Evolutionary conservation across 2,113 vertebrate species (phyloP).

Genomic region (Cebus imitator): DNA sequence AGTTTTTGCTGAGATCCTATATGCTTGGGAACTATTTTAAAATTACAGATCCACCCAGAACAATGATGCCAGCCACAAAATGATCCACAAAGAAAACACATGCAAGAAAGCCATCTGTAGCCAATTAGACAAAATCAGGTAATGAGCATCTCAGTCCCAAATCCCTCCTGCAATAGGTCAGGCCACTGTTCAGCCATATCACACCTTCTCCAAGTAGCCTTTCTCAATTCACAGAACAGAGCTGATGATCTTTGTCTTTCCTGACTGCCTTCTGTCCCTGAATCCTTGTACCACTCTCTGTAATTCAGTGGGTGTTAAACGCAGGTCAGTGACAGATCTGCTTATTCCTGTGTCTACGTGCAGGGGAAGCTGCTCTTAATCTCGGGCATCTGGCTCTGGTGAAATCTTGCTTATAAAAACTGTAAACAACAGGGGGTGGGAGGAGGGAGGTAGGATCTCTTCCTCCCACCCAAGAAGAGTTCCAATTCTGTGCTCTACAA

Average conservation of each 20-base stretch:
- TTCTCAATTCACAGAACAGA: not conserved
- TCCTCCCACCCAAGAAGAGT: not conserved
- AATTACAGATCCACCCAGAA: not conserved
- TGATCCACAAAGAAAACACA: not conserved
- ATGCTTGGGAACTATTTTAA: not conserved
- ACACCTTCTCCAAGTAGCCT: not conserved
- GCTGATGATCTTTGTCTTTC: not conserved
- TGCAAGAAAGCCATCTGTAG: not conserved
- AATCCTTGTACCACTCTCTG: not conserved
- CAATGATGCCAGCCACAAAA: not conserved
- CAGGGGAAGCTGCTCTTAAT: not conserved
- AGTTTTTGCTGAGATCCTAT: not conserved
- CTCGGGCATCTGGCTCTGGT: not conserved
- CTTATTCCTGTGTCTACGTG: accelerated
- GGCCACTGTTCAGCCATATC: not conserved
- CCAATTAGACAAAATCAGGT: not conserved
- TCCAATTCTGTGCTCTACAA: not conserved
- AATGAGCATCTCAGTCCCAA: not conserved
- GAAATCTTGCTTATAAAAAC: not conserved
- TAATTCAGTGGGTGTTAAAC: not conserved
- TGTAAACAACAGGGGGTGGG: not conserved
- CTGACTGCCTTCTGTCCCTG: not conserved
- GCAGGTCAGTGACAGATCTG: not conserved
- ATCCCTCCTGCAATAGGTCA: not conserved
- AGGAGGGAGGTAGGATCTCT: not conserved